Percentiles rank a stretch among this genome's conserved stretches.
Evolutionary conservation across 2,888 invertebrate genomes (phyloP).

Genomic region (Euplexia lucipara): DNA sequence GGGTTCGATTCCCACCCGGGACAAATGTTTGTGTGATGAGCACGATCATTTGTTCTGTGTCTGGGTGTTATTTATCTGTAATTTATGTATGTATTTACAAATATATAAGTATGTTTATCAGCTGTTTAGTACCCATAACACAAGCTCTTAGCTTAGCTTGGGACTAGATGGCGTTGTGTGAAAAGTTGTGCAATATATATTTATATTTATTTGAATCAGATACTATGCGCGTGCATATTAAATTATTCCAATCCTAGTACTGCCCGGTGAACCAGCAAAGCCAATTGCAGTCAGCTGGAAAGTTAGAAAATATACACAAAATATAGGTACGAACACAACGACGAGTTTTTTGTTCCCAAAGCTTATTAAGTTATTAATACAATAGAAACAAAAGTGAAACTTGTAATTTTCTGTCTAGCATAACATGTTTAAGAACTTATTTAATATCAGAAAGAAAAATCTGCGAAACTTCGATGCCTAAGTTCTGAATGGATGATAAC

Average conservation of each 20-base stretch:
- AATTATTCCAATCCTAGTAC: constrained; percentile 11
- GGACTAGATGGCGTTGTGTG: too few species aligned
- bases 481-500: constrained; percentile 59
- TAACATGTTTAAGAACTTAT: constrained; percentile 54
- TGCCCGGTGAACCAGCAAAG: background rate
- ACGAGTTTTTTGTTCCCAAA: background rate
- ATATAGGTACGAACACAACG: constrained; percentile 5
- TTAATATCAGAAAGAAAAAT: constrained; percentile 57
- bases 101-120: too few species aligned
- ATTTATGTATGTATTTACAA: too few species aligned
- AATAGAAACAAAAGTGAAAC: constrained; percentile 32
- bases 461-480: constrained; percentile 51
- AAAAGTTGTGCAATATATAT: too few species aligned
- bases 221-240: too few species aligned
- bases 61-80: too few species aligned
- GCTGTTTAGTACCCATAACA: too few species aligned
- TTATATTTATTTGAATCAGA: too few species aligned
- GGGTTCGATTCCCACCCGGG: too few species aligned
- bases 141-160: too few species aligned
- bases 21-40: too few species aligned
- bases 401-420: constrained; percentile 27
- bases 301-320: constrained; percentile 16
- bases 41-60: too few species aligned
- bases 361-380: constrained; percentile 35
- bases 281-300: constrained; percentile 8